Evolutionary conservation across 2,797 vertebrate genomes (phyloP).

Genomic region (Lepilemur septentrionalis): DNA sequence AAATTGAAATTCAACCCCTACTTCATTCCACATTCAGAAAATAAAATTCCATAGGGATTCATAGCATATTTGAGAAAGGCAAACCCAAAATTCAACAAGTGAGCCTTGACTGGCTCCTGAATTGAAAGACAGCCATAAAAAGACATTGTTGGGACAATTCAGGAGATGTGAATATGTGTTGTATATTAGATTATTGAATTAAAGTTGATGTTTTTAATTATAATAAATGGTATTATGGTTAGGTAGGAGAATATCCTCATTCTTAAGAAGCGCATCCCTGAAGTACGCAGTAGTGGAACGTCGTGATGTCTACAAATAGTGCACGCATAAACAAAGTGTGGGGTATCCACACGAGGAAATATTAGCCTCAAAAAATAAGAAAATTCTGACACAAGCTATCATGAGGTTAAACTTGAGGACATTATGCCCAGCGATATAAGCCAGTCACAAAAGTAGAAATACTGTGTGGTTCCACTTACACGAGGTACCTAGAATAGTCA

Average conservation of each 20-base stretch:
- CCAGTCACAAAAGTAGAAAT: neutral
- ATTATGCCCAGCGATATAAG: neutral
- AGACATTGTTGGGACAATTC: neutral
- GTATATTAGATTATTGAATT: neutral
- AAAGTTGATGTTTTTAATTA: neutral
- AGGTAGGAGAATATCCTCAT: neutral
- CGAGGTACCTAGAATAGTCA: no score
- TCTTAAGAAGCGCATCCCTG: neutral
- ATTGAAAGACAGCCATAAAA: neutral
- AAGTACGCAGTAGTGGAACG: neutral
- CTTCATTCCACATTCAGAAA: neutral
- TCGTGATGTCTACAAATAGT: neutral
- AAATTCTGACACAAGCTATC: accelerated
- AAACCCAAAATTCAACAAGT: neutral
- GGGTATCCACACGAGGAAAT: accelerated
- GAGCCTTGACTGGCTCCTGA: neutral
- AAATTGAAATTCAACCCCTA: neutral
- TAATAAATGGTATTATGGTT: neutral
- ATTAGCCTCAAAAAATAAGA: no score
- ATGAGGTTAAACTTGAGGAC: neutral
- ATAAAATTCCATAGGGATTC: neutral
- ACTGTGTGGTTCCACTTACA: neutral
- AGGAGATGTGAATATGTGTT: neutral
- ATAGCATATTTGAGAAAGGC: neutral
- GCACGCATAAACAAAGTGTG: accelerated